Base-by-base conservation (phyloP, 2,888 invertebrate genomes). In the Campoletis raptor region DNA sequence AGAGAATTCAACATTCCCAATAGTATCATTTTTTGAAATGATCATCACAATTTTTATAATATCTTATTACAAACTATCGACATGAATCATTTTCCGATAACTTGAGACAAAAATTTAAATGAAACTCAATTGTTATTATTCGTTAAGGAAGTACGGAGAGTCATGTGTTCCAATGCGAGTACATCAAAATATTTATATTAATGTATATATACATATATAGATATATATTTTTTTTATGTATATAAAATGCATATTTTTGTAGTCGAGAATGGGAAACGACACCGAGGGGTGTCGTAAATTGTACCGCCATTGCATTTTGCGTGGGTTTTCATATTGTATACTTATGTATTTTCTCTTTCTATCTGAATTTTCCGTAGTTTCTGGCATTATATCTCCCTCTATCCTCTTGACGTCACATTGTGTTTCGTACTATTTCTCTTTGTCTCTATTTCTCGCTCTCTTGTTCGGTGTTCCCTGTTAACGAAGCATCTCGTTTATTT, bases 201-300 rank as follows among this genome's bases (percentile, higher is more conserved):
- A 42, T 9, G 21, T 21, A 24, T 36, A 21, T 48, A 48, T 37
- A 30, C 30, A 30, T 3, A 30, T 30, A 30, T 30, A 30, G 1
- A 30, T 1, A 30, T 30, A 30, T 30, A 30, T 30, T 2, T 30
- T 30, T 30, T 30, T 12, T n/a, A 48, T 18, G n/a, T 30, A 48
- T 64, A 24, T n/a, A 66, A 37, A n/a, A n/a, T 52, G 67, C 48
- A 78, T 69, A 81, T 85, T 81, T 85, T 81, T 78, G 72, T 48
- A 48, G 78, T 67, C 57, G n/a, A 40, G 61, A 66, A 61, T 67
- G 48, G 40, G 54, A 72, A 67, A 81, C 45, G 48, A 73, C 77
- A 73, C 78, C 81, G 57, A 61, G 24, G 85, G 73, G 85, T 78
- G 72, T 85, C 77, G 78, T 85, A 73, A 85, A 85, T 85, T 78